These are phyloP conservation scores for Drosophila multiciliata DNA, from an alignment of 2,888 invertebrate genomes.

Conservation along the genomic window DNA sequence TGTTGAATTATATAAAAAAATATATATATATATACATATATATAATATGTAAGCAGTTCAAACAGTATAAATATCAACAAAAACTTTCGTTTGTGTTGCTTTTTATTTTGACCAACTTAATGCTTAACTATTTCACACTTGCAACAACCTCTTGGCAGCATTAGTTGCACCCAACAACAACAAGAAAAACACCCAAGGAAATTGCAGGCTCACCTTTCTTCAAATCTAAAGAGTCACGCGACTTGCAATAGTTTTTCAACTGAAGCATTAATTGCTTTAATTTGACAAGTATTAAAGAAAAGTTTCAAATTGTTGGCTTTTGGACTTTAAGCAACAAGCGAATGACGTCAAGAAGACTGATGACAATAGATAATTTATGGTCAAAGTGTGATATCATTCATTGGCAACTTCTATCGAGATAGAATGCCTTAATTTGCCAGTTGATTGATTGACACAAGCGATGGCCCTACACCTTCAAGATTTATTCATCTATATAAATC, in stretches of 20 bases:
- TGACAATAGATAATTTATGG: neutral
- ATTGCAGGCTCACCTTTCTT: neutral
- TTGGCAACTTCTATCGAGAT: neutral
- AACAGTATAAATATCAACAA: neutral
- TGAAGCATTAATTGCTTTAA: neutral
- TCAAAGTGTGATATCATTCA: constrained; percentile 27
- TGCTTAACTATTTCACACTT: constrained; percentile 38
- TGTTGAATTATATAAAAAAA: constrained; percentile 11
- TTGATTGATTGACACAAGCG: neutral
- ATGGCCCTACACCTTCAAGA: neutral
- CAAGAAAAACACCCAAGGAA: neutral
- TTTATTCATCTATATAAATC: neutral
- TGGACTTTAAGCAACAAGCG: constrained; percentile 1
- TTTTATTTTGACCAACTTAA: constrained; percentile 7
- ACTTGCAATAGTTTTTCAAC: neutral
- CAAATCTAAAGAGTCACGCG: neutral
- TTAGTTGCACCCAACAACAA: constrained; percentile 10
- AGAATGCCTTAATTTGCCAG: neutral
- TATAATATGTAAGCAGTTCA: neutral
- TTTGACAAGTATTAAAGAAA: neutral
- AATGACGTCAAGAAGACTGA: constrained; percentile 25
- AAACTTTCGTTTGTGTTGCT: constrained; percentile 10
- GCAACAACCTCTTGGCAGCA: neutral
- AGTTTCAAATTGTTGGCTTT: neutral
- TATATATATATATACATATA: neutral